phyloP scores from a whole-genome alignment of 1,140 invertebrate genomes.

The Battus philenor region DNA sequence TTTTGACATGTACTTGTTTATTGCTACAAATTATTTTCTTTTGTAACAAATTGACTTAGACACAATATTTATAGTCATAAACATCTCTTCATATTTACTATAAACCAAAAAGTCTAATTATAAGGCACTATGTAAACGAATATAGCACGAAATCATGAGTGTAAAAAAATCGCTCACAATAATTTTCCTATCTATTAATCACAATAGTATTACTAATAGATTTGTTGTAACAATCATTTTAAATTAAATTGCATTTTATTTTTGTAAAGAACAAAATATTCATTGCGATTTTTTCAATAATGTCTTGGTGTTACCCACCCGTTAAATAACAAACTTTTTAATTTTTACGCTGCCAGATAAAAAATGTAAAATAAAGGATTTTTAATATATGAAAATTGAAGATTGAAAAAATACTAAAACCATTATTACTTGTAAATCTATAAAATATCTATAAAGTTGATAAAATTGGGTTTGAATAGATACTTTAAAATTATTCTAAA shows the following conservation, averaged over 20 bases:
- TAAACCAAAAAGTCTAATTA: constrained; percentile 10
- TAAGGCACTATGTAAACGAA: constrained; percentile 14
- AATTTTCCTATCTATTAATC: background rate
- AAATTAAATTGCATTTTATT: background rate
- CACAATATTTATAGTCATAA: constrained; percentile 9
- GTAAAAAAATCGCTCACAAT: constrained; percentile 2
- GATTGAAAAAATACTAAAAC: no score
- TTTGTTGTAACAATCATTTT: background rate
- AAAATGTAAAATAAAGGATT: no score
- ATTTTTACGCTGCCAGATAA: no score
- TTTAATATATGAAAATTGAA: no score
- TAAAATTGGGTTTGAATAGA: no score
- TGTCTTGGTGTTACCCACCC: constrained; percentile 4
- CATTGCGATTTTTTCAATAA: constrained; percentile 13
- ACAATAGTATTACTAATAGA: constrained; percentile 1
- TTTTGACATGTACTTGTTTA: constrained; percentile 36
- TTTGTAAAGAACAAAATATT: constrained; percentile 15
- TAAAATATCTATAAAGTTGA: no score
- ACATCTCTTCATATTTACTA: constrained; percentile 13
- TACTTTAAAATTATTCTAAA: no score
- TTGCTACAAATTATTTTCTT: constrained; percentile 15
- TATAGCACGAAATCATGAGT: constrained; percentile 10
- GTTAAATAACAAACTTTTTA: no score
- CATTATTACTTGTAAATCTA: no score
- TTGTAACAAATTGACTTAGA: constrained; percentile 11